phyloP scores from a whole-genome alignment of 2,888 invertebrate genomes.

The Danaus chrysippus region DNA sequence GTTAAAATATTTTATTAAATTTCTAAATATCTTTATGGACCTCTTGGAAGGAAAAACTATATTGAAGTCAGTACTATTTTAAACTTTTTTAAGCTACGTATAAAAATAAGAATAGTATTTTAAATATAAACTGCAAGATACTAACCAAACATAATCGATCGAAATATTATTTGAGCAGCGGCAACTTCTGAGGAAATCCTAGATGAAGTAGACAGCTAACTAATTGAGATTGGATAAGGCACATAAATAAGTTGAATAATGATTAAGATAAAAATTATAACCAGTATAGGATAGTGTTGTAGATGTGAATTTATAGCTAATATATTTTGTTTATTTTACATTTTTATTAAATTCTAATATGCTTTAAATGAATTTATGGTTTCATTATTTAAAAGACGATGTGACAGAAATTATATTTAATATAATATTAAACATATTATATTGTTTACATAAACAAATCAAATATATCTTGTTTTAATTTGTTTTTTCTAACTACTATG shows the following conservation, averaged over 20 bases:
- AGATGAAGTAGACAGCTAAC: slow-evolving; percentile 17
- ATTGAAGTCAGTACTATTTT: too few relatives aligned
- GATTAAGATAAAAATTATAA: slow-evolving; percentile 20
- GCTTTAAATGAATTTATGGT: not conserved
- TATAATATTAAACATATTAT: too few relatives aligned
- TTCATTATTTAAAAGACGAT: too few relatives aligned
- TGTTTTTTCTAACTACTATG: too few relatives aligned
- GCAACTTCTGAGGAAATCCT: slow-evolving; percentile 33
- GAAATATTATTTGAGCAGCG: slow-evolving; percentile 22
- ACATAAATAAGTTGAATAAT: slow-evolving; percentile 30
- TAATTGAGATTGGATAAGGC: slow-evolving; percentile 33
- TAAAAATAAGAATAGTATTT: slow-evolving; percentile 26
- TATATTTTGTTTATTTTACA: not conserved
- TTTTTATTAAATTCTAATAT: not conserved
- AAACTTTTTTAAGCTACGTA: too few relatives aligned
- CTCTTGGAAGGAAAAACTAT: too few relatives aligned
- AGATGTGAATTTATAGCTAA: slow-evolving; percentile 12
- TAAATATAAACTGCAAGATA: slow-evolving; percentile 59
- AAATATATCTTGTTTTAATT: too few relatives aligned
- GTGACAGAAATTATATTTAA: too few relatives aligned
- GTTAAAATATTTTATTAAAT: too few relatives aligned
- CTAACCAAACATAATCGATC: slow-evolving; percentile 13
- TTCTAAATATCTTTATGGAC: too few relatives aligned
- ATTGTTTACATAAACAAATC: too few relatives aligned
- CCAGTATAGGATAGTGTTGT: slow-evolving; percentile 14